Conservation (phyloP, 1,140 invertebrate species). For the Cepaea nemoralis region DNA sequence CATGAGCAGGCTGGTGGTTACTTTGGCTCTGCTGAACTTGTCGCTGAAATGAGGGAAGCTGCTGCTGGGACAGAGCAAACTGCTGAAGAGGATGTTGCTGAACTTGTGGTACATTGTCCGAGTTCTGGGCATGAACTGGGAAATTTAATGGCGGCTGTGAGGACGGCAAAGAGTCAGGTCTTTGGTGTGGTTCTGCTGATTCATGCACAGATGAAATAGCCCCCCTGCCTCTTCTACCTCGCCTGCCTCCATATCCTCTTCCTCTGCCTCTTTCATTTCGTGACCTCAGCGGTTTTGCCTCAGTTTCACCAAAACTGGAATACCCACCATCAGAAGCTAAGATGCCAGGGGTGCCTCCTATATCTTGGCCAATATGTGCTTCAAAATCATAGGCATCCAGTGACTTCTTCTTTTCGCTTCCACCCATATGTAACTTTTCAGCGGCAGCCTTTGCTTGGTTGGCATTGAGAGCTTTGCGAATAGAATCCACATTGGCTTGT, state of each 20-base stretch:
- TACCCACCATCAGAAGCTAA: not conserved
- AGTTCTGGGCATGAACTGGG: not conserved
- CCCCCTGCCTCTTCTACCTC: slow-evolving; percentile 41
- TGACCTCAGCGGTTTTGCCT: not conserved
- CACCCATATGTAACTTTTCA: slow-evolving; percentile 33
- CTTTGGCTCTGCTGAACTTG: not conserved
- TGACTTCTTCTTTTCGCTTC: slow-evolving; percentile 33
- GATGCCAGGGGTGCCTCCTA: not conserved
- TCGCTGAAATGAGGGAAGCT: not conserved
- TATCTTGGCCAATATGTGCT: slow-evolving; percentile 43
- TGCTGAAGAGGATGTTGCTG: slow-evolving; percentile 9
- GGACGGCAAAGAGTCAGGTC: not conserved
- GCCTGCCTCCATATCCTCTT: slow-evolving; percentile 22
- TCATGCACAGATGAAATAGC: slow-evolving; percentile 16
- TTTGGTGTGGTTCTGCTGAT: not conserved
- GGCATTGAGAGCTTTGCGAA: slow-evolving; percentile 32
- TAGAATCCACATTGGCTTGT: slow-evolving; percentile 31
- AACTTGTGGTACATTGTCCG: not conserved
- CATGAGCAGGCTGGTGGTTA: not conserved
- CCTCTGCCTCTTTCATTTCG: slow-evolving; percentile 34
- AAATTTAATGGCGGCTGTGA: not conserved
- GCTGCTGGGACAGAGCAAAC: slow-evolving; percentile 2
- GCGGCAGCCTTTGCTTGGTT: slow-evolving; percentile 28
- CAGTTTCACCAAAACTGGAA: not conserved
- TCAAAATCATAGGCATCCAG: slow-evolving; percentile 52